Base-by-base conservation (phyloP, 2,797 vertebrate species). In the Melopsittacus undulatus region DNA sequence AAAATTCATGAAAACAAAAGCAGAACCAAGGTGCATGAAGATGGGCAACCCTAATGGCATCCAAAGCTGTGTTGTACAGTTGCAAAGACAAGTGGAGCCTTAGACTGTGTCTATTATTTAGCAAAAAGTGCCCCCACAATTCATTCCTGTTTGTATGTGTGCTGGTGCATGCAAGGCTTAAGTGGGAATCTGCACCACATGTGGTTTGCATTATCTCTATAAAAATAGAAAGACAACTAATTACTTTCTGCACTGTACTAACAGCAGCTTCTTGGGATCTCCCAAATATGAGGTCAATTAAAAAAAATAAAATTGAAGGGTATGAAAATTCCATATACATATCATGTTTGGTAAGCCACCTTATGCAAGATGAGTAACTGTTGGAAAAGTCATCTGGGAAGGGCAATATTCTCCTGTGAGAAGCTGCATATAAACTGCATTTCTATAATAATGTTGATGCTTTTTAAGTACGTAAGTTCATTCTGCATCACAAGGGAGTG, bases 211-310 rank as follows among this genome's bases (percentile, higher is more conserved):
- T 91, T 89, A 80, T 56, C 89, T 70, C 79, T 83, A 68, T 77
- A 85, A 83, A 91, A 95, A 89, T 8, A 87, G 70, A 87, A 78
- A 68, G 68, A 79, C 12, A 40, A 76, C 63, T 70, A 80, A 94
- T 92, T 91, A 70, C n/a, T 77, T 87, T 85, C 2, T 17, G 68
- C 79, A 81, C 43, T 86, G 72, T 91, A 59, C 49, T 69, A 79
- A 83, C 51, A 92, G 10, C 59, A 85, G 64, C 29, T 92, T 78
- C 40, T 72, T 68, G 61, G 20, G 45, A 56, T 80, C 68, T 83
- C 87, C 56, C 43, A 91, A 92, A 79, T 54, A 70, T 12, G 38
- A 94, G 57, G 74, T 76, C 34, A 79, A 74, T 43, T 27, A 6
- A 51, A 77, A 89, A 59, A 59, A 49, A 57, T 10, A 32, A 59